Conservation (phyloP, 2,797 vertebrate genomes). For the Hapalemur alaotrensis region DNA sequence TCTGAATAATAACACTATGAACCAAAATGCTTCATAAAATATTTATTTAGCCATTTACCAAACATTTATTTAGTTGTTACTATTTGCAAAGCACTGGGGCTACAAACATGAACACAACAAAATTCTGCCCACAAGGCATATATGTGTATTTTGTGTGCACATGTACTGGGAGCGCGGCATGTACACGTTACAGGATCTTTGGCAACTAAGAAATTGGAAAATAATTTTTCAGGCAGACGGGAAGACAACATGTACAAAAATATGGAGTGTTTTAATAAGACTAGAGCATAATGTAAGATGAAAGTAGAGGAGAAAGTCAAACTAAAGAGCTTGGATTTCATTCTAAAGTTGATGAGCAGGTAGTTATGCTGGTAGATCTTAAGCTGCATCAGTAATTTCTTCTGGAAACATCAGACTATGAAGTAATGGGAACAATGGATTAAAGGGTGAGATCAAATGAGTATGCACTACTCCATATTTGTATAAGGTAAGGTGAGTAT, state of each 20-base stretch:
- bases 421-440: background rate
- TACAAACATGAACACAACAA: background rate
- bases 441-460: background rate
- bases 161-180: background rate
- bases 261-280: background rate
- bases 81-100: background rate
- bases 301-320: background rate
- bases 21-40: background rate
- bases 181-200: background rate
- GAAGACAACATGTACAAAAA: background rate
- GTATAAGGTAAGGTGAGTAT: background rate
- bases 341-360: background rate
- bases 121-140: background rate
- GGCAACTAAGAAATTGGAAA: background rate
- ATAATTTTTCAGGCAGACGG: background rate
- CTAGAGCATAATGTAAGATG: background rate
- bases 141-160: background rate
- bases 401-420: background rate
- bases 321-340: background rate
- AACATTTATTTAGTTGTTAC: background rate
- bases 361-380: background rate
- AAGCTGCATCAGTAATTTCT: background rate
- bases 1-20: background rate
- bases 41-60: background rate
- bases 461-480: background rate